Percentiles rank a stretch among this genome's conserved stretches.
Conservation (phyloP, 2,797 vertebrate species). For the Linurgus olivaceus region DNA sequence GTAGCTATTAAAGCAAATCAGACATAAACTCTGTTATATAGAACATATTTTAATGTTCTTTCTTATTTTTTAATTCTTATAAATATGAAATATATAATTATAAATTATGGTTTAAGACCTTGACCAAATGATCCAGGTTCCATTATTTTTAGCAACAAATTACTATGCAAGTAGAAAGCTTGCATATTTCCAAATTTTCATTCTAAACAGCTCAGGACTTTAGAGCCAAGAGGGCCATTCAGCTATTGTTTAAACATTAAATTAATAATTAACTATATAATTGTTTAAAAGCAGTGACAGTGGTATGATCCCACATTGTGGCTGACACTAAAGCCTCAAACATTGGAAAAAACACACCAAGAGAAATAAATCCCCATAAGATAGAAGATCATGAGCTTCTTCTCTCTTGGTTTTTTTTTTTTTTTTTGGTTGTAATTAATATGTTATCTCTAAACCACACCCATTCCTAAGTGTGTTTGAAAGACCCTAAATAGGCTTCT, state of each 20-base stretch:
- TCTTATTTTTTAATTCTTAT: neutral
- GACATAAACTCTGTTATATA: neutral
- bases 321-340: neutral
- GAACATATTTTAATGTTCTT: neutral
- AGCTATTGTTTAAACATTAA: neutral
- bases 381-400: neutral
- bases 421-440: neutral
- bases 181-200: neutral
- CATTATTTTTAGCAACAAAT: neutral
- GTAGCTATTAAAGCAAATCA: neutral
- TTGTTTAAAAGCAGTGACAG: neutral
- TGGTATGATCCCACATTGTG: neutral
- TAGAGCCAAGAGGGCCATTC: neutral
- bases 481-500: neutral
- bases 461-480: neutral
- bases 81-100: neutral
- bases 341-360: neutral
- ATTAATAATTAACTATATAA: neutral
- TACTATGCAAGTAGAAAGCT: neutral
- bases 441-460: neutral
- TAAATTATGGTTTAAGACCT: neutral
- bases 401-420: neutral
- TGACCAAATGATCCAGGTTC: neutral
- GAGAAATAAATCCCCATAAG: neutral
- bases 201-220: neutral